Evolutionary conservation across 2,113 vertebrate species (phyloP).

Genomic region (Rhabdornis inornatus): DNA sequence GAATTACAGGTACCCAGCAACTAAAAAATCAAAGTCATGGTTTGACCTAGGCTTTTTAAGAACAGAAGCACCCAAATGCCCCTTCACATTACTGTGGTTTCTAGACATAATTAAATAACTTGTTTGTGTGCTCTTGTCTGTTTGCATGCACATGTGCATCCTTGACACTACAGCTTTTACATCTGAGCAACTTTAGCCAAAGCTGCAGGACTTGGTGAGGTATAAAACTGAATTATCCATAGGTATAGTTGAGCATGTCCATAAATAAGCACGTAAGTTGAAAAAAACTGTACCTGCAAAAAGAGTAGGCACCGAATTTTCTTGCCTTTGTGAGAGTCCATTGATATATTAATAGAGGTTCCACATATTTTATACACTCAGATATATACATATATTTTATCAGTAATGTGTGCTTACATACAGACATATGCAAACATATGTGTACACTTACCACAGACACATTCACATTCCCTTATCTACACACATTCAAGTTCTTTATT

Average conservation of each 20-base stretch:
- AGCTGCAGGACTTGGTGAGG: neutral
- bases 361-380: slow-evolving; percentile 14
- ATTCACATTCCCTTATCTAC: neutral
- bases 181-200: neutral
- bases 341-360: slow-evolving; percentile 24
- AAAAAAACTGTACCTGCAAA: neutral
- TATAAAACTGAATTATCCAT: neutral
- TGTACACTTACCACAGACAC: neutral
- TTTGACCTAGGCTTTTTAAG: neutral
- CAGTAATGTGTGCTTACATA: neutral
- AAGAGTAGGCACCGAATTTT: neutral
- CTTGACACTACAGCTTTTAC: neutral
- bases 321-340: slow-evolving; percentile 9
- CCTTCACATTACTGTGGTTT: neutral
- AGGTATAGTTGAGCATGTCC: neutral
- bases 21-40: neutral
- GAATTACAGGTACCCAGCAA: neutral
- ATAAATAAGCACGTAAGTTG: neutral
- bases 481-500: neutral
- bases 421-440: neutral
- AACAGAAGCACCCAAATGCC: neutral
- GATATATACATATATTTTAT: slow-evolving; percentile 59
- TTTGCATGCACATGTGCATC: neutral
- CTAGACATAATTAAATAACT: neutral
- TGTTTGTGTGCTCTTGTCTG: neutral